A percentile compares a stretch with the other conserved stretches of the same genome.
phyloP scores from a whole-genome alignment of 2,113 vertebrate species.

The Caranx melampygus region DNA sequence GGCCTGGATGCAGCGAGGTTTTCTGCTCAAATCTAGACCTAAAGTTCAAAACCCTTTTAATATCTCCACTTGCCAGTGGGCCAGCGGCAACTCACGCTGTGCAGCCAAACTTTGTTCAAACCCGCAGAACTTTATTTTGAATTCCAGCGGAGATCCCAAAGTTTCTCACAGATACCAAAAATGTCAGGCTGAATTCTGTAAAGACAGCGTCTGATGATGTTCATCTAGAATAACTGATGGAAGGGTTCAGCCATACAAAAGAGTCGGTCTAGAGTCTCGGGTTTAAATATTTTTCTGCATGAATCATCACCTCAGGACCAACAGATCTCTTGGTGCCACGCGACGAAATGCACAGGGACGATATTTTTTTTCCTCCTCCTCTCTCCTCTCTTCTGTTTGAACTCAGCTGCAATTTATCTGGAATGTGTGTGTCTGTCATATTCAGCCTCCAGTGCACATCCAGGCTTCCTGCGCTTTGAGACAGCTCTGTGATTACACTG shows the following conservation, averaged over 20 bases:
- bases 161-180: neutral
- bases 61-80: neutral
- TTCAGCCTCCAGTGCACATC: slow-evolving; percentile 38
- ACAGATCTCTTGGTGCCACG: neutral
- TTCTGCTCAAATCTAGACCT: neutral
- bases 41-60: neutral
- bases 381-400: neutral
- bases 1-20: neutral
- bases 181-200: neutral
- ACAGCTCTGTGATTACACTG: slow-evolving; percentile 58
- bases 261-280: neutral
- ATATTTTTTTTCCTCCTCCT: neutral
- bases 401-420: slow-evolving; percentile 30
- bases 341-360: neutral
- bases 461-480: slow-evolving; percentile 41
- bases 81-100: neutral
- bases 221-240: neutral
- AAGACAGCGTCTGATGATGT: neutral
- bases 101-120: slow-evolving; percentile 7
- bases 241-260: neutral
- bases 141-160: neutral
- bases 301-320: neutral
- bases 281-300: slow-evolving; percentile 1
- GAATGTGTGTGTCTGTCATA: slow-evolving; percentile 45
- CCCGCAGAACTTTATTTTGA: neutral